These are phyloP conservation scores for Natrix natrix DNA, from an alignment of 2,797 vertebrate genomes.

Conservation along the genomic window DNA sequence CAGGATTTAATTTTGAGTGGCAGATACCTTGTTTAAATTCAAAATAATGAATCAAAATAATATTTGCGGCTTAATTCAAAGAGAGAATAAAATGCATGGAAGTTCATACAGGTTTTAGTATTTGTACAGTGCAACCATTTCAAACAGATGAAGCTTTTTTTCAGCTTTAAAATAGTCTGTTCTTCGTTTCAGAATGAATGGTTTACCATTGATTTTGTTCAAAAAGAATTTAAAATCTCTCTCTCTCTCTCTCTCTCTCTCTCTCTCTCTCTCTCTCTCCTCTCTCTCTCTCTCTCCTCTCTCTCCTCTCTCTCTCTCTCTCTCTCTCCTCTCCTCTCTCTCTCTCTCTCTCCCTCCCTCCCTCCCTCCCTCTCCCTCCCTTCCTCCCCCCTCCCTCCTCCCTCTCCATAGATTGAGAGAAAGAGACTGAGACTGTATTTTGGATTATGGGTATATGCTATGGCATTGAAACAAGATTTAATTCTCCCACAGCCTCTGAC, in stretches of 20 bases:
- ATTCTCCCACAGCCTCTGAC: neutral
- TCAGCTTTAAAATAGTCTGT: neutral
- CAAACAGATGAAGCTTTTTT: neutral
- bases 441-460: neutral
- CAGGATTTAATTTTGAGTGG: slow-evolving; percentile 29
- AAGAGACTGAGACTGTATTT: neutral
- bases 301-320: too few species aligned
- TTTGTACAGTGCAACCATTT: neutral
- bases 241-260: too few species aligned
- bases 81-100: slow-evolving; percentile 24
- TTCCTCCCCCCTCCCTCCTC: too few species aligned
- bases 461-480: neutral
- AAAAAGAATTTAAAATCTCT: neutral
- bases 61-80: slow-evolving; percentile 32
- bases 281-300: too few species aligned
- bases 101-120: neutral
- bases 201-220: slow-evolving; percentile 10
- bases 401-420: neutral
- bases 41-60: slow-evolving; percentile 27
- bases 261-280: too few species aligned
- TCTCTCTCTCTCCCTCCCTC: too few species aligned
- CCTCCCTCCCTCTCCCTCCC: too few species aligned
- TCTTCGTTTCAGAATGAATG: neutral
- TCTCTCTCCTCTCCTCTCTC: too few species aligned
- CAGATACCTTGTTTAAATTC: slow-evolving; percentile 35